These are phyloP conservation scores for Drosophila ercepeae DNA, from an alignment of 1,140 invertebrate species.

Conservation along the genomic window DNA sequence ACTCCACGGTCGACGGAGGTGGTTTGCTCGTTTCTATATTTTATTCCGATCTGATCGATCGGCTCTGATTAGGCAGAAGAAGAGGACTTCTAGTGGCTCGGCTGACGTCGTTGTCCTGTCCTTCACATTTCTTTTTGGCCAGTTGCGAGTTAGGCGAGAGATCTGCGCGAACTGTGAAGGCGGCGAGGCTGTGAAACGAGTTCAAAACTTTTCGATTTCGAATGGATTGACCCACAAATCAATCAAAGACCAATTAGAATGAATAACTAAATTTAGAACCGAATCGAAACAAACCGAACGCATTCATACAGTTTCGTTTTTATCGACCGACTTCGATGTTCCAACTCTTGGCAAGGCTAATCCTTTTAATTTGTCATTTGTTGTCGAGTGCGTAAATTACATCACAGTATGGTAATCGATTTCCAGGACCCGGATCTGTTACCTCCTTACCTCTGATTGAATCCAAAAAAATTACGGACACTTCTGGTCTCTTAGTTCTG, in stretches of 20 bases:
- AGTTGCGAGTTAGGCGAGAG: slow-evolving; percentile 69
- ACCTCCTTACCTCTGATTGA: slow-evolving; percentile 34
- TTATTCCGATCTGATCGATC: slow-evolving; percentile 52
- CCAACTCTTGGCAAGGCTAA: slow-evolving; percentile 54
- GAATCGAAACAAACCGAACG: slow-evolving; percentile 4
- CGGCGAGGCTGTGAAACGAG: slow-evolving; percentile 67
- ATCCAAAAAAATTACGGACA: slow-evolving; percentile 20
- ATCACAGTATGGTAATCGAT: slow-evolving; percentile 34
- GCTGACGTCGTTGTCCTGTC: slow-evolving; percentile 76
- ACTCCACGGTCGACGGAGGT: slow-evolving; percentile 63
- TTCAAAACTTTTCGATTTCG: slow-evolving; percentile 80
- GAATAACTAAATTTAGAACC: slow-evolving; percentile 58
- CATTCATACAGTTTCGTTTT: slow-evolving; percentile 5
- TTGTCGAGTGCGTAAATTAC: slow-evolving; percentile 57
- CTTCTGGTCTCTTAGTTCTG: slow-evolving; percentile 17
- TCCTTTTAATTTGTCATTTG: slow-evolving; percentile 16
- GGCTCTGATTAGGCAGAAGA: slow-evolving; percentile 49
- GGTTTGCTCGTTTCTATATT: slow-evolving; percentile 42
- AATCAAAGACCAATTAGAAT: slow-evolving; percentile 41
- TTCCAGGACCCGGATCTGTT: slow-evolving; percentile 17
- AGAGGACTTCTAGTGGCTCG: slow-evolving; percentile 46
- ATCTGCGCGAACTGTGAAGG: slow-evolving; percentile 64
- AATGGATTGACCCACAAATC: slow-evolving; percentile 79
- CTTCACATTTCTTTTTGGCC: slow-evolving; percentile 79
- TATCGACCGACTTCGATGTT: slow-evolving; percentile 39